Percentiles rank a stretch among this genome's conserved stretches.
phyloP scores from a whole-genome alignment of 2,113 vertebrate genomes.

The Tursiops truncatus region DNA sequence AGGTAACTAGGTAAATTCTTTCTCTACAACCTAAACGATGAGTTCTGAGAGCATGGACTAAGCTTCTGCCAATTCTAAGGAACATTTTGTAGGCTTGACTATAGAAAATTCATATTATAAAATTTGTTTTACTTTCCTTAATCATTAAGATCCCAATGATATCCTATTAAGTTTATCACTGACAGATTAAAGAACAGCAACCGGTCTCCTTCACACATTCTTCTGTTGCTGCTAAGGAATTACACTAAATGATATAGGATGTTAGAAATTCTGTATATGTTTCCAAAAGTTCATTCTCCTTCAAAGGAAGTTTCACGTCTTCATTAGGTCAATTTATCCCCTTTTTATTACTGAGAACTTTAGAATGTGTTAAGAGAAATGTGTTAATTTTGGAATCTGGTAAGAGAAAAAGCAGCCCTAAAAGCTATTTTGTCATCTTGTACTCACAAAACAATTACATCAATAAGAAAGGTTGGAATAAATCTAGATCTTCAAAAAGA shows the following conservation, averaged over 20 bases:
- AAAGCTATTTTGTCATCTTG: neutral
- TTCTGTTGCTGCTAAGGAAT: neutral
- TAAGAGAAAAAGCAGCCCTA: neutral
- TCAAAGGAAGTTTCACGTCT: neutral
- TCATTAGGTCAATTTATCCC: neutral
- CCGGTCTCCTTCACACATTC: neutral
- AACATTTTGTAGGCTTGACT: neutral
- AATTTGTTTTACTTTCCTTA: neutral
- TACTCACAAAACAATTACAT: neutral
- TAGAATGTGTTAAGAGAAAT: slow-evolving; percentile 22
- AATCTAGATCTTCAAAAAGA: neutral
- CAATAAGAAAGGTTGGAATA: neutral
- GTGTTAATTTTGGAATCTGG: neutral
- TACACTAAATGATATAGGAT: neutral
- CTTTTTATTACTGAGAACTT: neutral
- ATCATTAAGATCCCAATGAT: neutral
- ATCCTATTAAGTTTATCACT: neutral
- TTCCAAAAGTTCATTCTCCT: neutral
- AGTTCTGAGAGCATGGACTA: neutral
- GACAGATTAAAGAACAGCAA: neutral
- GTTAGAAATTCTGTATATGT: neutral
- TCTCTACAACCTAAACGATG: neutral
- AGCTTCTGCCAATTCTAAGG: neutral
- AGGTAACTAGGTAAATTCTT: neutral
- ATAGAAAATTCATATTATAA: neutral